These are phyloP conservation scores for Phoxinus phoxinus DNA, from an alignment of 2,113 vertebrate genomes.

Conservation along the genomic window DNA sequence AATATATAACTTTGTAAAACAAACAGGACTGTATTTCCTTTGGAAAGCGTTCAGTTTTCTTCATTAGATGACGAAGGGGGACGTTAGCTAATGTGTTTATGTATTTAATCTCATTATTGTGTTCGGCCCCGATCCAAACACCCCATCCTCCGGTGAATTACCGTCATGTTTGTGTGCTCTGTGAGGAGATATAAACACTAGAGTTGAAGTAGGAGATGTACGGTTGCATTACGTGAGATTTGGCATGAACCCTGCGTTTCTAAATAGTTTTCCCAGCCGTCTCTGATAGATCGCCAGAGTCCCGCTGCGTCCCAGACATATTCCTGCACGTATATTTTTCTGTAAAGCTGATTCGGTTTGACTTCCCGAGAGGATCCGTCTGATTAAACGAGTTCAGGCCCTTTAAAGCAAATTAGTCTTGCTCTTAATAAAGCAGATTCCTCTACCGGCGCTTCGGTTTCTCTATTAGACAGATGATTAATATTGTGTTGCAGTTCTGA, in stretches of 20 bases:
- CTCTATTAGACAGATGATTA: not conserved
- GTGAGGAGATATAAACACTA: conserved; percentile 60
- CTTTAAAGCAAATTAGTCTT: not conserved
- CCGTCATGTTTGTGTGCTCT: conserved; percentile 54
- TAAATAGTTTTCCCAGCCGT: conserved; percentile 12
- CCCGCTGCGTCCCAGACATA: not conserved
- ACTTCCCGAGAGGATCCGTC: not conserved
- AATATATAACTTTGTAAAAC: conserved; percentile 57
- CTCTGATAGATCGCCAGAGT: not conserved
- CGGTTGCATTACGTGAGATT: not conserved
- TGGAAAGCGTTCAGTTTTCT: conserved; percentile 57
- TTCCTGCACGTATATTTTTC: not conserved
- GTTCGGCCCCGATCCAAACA: conserved; percentile 53
- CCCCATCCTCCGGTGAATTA: conserved; percentile 38
- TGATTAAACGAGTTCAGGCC: not conserved
- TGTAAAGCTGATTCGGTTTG: not conserved
- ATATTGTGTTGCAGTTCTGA: not conserved
- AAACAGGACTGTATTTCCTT: conserved; percentile 66
- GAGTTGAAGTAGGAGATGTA: not conserved
- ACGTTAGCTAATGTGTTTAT: conserved; percentile 72
- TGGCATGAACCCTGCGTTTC: not conserved
- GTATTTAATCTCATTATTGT: conserved; percentile 68
- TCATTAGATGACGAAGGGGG: conserved; percentile 60
- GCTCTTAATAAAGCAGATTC: conserved; percentile 5
- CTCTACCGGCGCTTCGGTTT: not conserved